Evolutionary conservation across 2,888 invertebrate species (phyloP), one percentile per base, ranked within the genome.

Genomic region (Drosophila vallismaia): DNA sequence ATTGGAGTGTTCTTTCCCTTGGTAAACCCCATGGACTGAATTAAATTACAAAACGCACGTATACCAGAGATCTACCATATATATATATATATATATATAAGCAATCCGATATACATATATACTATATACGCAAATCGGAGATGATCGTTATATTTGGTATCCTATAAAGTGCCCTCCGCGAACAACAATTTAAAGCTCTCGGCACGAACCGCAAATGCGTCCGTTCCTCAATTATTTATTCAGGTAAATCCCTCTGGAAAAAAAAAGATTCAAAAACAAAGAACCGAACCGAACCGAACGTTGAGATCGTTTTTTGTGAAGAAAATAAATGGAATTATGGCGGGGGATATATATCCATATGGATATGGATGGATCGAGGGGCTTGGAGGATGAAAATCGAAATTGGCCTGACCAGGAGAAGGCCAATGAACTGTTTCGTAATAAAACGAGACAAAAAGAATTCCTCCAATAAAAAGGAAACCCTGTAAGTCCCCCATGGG

Each of bases 241-340:
- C 83, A 74, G 86, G 83, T 79, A 79, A 88, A 88, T 86, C 88
- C 88, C 88, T 82, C 68, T 50, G 60, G 49, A 53, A 45, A 74
- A 46, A 77, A 62, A 9, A n/a, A 33, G n/a, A 50, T 44, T 12
- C 9, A 44, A 66, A 66, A 56, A 48, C 45, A 51, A 51, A 46
- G 46, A 45, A 49, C 29, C 36, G n/a, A n/a, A n/a, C n/a, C n/a
- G n/a, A n/a, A 52, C 36, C 9, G 10, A 46, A 14, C 29, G 38
- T 45, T 36, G 3, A 33, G 28, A 40, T 24, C 1, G 19, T 19
- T 19, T 19, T 19, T 19, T 19, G 19, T 19, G 19, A 19, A 52
- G 44, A 3, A 46, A 52, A 48, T 49, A 14, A 63, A 42, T 28
- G 42, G 64, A 12, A 12, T 48, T 48, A 19, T 19, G 19, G 19